Percentiles rank a stretch among this genome's conserved stretches.
These are phyloP conservation scores for Drosophila saltans DNA, from an alignment of 1,140 invertebrate genomes.

Conservation along the genomic window DNA sequence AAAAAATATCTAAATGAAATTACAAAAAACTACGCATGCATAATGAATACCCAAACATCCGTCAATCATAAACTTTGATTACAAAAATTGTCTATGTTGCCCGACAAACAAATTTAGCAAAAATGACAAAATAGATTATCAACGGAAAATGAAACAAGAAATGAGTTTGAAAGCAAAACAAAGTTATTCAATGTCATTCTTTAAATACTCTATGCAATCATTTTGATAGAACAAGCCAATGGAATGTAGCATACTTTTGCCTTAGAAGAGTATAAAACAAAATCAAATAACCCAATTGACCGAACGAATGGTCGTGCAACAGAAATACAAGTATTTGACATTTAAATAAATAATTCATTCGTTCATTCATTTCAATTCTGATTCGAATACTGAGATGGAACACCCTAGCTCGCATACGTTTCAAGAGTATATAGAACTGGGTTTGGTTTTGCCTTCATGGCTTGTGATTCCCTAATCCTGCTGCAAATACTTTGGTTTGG, in stretches of 20 bases:
- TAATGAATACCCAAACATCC: conserved; percentile 47
- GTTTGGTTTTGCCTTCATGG: conserved; percentile 23
- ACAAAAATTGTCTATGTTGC: conserved; percentile 39
- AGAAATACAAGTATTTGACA: conserved; percentile 53
- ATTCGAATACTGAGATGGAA: background rate
- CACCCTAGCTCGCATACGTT: background rate
- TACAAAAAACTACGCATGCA: conserved; percentile 22
- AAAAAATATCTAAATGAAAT: conserved; percentile 7
- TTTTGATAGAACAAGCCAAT: background rate
- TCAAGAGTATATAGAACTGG: background rate
- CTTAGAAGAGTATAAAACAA: conserved; percentile 12
- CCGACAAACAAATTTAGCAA: conserved; percentile 57
- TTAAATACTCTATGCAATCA: background rate
- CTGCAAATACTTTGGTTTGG: conserved; percentile 16
- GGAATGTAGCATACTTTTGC: background rate
- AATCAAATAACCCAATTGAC: conserved; percentile 45
- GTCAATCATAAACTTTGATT: conserved; percentile 54
- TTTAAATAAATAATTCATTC: conserved; percentile 78
- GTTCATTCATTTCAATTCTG: conserved; percentile 45
- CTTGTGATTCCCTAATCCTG: conserved; percentile 34
- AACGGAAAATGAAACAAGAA: conserved; percentile 45
- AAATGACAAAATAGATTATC: conserved; percentile 69
- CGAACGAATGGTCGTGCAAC: conserved; percentile 11
- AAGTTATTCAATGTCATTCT: background rate
- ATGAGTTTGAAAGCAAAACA: conserved; percentile 12